Evolutionary conservation across 2,797 vertebrate species (phyloP).

Genomic region (Spea hammondii): DNA sequence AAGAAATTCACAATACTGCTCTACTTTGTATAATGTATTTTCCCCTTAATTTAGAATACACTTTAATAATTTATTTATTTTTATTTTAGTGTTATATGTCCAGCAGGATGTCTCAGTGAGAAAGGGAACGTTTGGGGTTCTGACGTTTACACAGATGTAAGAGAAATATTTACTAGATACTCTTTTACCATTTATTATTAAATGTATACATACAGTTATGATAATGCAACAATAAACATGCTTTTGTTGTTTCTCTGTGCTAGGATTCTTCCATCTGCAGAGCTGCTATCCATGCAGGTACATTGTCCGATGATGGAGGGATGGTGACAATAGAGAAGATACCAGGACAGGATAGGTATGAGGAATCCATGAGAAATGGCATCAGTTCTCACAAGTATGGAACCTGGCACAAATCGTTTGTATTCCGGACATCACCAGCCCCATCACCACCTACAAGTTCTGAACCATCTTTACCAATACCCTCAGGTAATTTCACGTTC

Average conservation of each 20-base stretch:
- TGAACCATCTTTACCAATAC: neutral
- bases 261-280: too few relatives aligned
- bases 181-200: neutral
- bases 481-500: too few relatives aligned
- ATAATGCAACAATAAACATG: too few relatives aligned
- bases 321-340: neutral
- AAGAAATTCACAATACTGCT: too few relatives aligned
- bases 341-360: neutral
- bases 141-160: constrained; percentile 29
- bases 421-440: neutral
- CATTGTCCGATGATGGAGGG: neutral
- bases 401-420: neutral
- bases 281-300: constrained; percentile 4
- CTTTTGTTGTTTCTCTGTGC: neutral
- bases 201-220: too few relatives aligned
- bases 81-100: constrained; percentile 12
- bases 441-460: neutral
- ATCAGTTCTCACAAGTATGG: neutral
- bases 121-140: constrained; percentile 14
- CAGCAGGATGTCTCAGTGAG: neutral
- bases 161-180: neutral
- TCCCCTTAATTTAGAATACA: too few relatives aligned
- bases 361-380: neutral
- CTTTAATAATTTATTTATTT: neutral
- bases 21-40: too few relatives aligned